Base-by-base conservation (phyloP, 2,797 vertebrate species). In the Chelonia mydas region DNA sequence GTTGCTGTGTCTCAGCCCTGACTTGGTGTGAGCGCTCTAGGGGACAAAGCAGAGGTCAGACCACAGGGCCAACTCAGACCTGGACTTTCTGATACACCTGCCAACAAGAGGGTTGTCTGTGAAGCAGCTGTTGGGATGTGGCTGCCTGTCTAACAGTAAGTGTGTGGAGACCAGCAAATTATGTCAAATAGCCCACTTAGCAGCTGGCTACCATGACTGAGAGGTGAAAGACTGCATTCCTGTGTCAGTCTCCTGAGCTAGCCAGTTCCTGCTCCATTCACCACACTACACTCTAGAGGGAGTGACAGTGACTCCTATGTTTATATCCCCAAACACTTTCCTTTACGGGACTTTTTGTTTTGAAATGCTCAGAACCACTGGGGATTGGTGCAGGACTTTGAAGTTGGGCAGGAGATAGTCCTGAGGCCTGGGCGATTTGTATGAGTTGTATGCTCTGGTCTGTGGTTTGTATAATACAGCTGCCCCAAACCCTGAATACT, bases 281-380 rank as follows among this genome's bases (percentile, higher is more conserved):
- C 0, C 25, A 23, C n/a, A 74, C 0, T 0, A 5, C 9, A 57
- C 25, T n/a, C 49, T 19, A 47, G 57, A 27, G 65, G 47, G 37
- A 86, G 47, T 27, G 91, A 41, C 31, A 17, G n/a, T 5, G n/a
- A 37, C 31, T 78, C 33, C 37, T 5, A 7, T 61, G 65, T 55
- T 89, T 72, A 37, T 27, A 86, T 72, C 65, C n/a, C n/a, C n/a
- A 72, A 37, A 37, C n/a, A 41, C 19, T 23, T 37, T 21, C 31
- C 15, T 61, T 33, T 61, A 6, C 6, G 15, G 16, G 61, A 17
- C 15, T 65, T 37, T 68, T 68, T 37, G n/a, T 37, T 68, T 68
- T 68, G 65, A 8, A n/a, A 19, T 68, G 65, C n/a, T n/a, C n/a
- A 21, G 17, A 37, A 37, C 16, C 17, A 19, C 65, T 68, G n/a